Conservation (phyloP, 2,113 vertebrate genomes). For the Noturus placidus region DNA sequence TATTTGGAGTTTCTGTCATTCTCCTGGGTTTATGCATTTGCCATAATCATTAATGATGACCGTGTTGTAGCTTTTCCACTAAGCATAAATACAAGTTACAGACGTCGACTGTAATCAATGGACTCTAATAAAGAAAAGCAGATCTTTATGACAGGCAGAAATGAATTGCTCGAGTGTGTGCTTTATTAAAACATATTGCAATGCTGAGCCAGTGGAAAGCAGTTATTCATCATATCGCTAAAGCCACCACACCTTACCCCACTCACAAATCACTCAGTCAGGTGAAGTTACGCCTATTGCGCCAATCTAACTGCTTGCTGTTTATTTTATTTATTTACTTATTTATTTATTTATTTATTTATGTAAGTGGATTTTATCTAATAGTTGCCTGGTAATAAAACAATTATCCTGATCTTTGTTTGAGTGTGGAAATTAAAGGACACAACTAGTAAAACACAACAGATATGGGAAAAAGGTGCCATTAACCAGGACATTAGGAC, state of each 20-base stretch:
- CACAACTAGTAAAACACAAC: not conserved
- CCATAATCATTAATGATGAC: slow-evolving; percentile 64
- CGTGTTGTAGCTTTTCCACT: slow-evolving; percentile 58
- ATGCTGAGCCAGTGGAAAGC: slow-evolving; percentile 62
- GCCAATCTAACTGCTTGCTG: slow-evolving; percentile 45
- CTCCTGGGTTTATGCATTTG: slow-evolving; percentile 35
- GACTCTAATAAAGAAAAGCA: slow-evolving; percentile 71
- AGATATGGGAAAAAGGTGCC: slow-evolving; percentile 32
- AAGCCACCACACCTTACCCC: slow-evolving; percentile 62
- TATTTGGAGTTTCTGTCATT: not conserved
- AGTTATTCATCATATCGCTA: slow-evolving; percentile 67
- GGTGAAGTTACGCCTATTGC: slow-evolving; percentile 30
- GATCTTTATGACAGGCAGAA: slow-evolving; percentile 55
- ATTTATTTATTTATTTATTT: slow-evolving; percentile 58
- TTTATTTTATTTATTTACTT: too few species aligned
- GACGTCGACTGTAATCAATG: slow-evolving; percentile 68
- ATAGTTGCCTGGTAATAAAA: slow-evolving; percentile 70
- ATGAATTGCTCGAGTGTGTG: slow-evolving; percentile 54
- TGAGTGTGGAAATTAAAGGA: slow-evolving; percentile 53
- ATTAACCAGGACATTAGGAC: slow-evolving; percentile 43
- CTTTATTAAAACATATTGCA: slow-evolving; percentile 72
- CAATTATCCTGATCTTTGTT: slow-evolving; percentile 54
- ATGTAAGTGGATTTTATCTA: slow-evolving; percentile 66
- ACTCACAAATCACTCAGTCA: slow-evolving; percentile 53
- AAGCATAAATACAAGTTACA: slow-evolving; percentile 65